phyloP scores from a whole-genome alignment of 2,888 invertebrate genomes.

The Xestoiulus laeticollis region DNA sequence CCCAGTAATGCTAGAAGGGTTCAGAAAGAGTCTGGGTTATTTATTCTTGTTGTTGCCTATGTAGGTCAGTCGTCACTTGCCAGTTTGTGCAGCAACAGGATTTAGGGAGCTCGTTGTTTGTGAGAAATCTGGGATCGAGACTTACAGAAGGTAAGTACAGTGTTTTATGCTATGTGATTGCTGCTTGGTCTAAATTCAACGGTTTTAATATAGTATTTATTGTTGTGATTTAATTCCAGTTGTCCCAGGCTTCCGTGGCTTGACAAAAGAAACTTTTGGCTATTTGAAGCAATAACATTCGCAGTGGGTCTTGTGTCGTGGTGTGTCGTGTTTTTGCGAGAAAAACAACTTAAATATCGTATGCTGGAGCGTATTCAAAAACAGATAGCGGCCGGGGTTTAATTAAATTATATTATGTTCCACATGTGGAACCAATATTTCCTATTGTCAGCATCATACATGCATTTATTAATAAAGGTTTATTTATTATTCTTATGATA shows the following conservation, averaged over 20 bases:
- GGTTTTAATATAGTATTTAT: too few relatives aligned
- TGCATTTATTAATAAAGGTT: constrained; percentile 56
- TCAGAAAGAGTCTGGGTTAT: background rate
- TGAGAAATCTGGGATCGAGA: constrained; percentile 38
- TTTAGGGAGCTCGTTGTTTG: constrained; percentile 49
- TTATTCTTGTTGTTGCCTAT: background rate
- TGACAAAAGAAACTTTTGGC: constrained; percentile 85
- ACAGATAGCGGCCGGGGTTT: constrained; percentile 73
- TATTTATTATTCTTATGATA: constrained; percentile 31
- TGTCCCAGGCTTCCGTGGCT: constrained; percentile 86
- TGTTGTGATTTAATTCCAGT: constrained; percentile 65
- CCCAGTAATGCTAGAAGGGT: background rate
- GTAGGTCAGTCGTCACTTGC: constrained; percentile 49
- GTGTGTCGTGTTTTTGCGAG: constrained; percentile 72
- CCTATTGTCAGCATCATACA: background rate
- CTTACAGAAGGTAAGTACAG: constrained; percentile 49
- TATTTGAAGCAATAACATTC: constrained; percentile 79
- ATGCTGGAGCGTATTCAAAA: constrained; percentile 76
- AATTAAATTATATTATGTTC: background rate
- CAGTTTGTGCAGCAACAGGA: constrained; percentile 45
- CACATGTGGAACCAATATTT: background rate
- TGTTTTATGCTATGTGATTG: background rate
- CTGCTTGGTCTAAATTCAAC: too few relatives aligned
- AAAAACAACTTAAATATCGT: constrained; percentile 74
- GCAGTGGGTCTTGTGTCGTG: constrained; percentile 73